Base-by-base conservation (phyloP, 2,797 vertebrate genomes). In the Galago senegalensis region DNA sequence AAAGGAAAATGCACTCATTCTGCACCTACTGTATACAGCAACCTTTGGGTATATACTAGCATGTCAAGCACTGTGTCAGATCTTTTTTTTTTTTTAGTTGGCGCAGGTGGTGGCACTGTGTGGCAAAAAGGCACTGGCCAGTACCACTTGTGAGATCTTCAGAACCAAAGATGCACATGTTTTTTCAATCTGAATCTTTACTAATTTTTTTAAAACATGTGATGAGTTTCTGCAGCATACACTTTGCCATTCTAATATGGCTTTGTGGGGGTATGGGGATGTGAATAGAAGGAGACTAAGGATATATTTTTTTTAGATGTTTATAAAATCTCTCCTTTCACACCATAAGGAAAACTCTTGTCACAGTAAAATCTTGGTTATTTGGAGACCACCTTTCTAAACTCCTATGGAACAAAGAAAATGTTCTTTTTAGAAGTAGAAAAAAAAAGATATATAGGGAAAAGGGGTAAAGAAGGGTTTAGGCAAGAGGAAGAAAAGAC, bases 311-410 rank as follows among this genome's bases (percentile, higher is more conserved):
- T 53, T 53, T 53, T 53, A 89, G 40, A 94, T 56, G 49, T 37
- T 84, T 91, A 34, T 82, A 88, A 79, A 95, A 80, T 84, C 12
- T 89, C 21, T 87, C 73, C 37, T 87, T 92, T 91, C 31, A 87
- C 46, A 84, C 34, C 34, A 27, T 60, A 79, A 91, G 76, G 25
- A 96, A 96, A 90, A 75, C 23, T 94, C 56, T n/a, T n/a, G 8
- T 94, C 77, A 37, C 25, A 4, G 46, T 92, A 86, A 84, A 89
- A 61, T 61, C 31, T 81, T 91, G 46, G 37, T 83, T 93, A 61
- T 93, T 96, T 81, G 31, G 18, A 89, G 17, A 96, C 46, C 40
- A 83, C 37, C 76, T 80, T 86, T 92, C 21, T 72, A 60, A 46
- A 43, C 5, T 58, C 20, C 17, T 92, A 89, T 90, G 79, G 46